A percentile compares a stretch with the other conserved stretches of the same genome.
phyloP scores from a whole-genome alignment of 2,888 invertebrate genomes.

The Drosophila melanosoma region DNA sequence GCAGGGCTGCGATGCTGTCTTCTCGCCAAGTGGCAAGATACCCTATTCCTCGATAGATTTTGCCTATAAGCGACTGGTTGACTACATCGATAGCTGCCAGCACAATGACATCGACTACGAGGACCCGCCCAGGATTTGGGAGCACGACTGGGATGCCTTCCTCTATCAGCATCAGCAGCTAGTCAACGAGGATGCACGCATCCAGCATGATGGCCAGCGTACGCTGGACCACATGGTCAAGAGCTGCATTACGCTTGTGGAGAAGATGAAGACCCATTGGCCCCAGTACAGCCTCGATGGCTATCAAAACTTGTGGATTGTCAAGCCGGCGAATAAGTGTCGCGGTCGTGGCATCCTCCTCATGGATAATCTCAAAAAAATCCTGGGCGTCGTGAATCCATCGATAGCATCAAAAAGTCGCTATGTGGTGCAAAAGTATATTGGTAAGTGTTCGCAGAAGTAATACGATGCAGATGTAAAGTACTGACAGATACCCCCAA shows the following conservation, averaged over 20 bases:
- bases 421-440: slow-evolving; percentile 98
- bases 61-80: slow-evolving; percentile 91
- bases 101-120: slow-evolving; percentile 90
- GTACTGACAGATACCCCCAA: background rate
- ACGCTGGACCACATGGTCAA: slow-evolving; percentile 75
- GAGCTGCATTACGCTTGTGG: slow-evolving; percentile 87
- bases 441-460: slow-evolving; percentile 88
- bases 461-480: background rate
- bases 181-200: slow-evolving; percentile 88
- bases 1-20: slow-evolving; percentile 87
- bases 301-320: slow-evolving; percentile 95
- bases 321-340: slow-evolving; percentile 97
- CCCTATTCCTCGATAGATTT: slow-evolving; percentile 92
- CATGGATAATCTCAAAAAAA: slow-evolving; percentile 94
- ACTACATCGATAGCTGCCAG: slow-evolving; percentile 90
- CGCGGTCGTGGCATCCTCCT: slow-evolving; percentile 95
- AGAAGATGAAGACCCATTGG: slow-evolving; percentile 90
- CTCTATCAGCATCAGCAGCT: slow-evolving; percentile 89
- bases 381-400: slow-evolving; percentile 90
- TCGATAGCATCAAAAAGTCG: slow-evolving; percentile 89
- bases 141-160: slow-evolving; percentile 96
- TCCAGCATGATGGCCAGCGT: slow-evolving; percentile 82
- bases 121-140: slow-evolving; percentile 88
- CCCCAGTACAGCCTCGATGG: slow-evolving; percentile 94
- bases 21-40: slow-evolving; percentile 88